Conservation (phyloP, 2,888 invertebrate genomes). For the Pristionchus mayeri region DNA sequence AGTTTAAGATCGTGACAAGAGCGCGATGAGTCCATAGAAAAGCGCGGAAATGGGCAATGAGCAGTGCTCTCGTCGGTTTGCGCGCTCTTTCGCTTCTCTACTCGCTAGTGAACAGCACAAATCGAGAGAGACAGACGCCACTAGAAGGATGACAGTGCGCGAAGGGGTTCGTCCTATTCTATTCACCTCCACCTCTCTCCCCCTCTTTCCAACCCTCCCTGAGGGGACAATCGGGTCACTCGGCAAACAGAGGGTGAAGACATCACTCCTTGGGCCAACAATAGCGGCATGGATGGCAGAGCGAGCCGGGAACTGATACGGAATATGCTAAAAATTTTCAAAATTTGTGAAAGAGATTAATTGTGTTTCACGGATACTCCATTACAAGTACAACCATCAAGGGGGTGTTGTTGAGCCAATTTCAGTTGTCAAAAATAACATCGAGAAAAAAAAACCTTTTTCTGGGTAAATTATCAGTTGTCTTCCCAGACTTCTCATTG, state of each 20-base stretch:
- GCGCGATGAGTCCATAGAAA: background rate
- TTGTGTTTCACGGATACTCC: too few relatives aligned
- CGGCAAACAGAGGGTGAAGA: background rate
- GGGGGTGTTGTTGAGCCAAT: too few relatives aligned
- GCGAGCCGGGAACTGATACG: too few relatives aligned
- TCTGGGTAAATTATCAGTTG: too few relatives aligned
- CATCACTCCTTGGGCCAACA: background rate
- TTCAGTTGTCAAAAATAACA: too few relatives aligned
- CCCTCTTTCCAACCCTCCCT: background rate
- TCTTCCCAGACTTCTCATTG: too few relatives aligned
- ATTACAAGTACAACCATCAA: too few relatives aligned
- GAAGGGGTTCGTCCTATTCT: slow-evolving; percentile 4
- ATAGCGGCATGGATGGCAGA: too few relatives aligned
- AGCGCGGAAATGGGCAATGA: background rate
- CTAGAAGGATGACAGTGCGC: background rate
- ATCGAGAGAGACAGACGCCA: background rate
- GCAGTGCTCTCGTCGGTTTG: background rate
- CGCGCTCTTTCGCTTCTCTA: background rate
- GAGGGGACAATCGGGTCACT: slow-evolving; percentile 34
- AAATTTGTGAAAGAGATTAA: too few relatives aligned
- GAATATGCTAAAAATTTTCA: too few relatives aligned
- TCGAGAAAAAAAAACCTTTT: too few relatives aligned
- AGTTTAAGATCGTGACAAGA: slow-evolving; percentile 25
- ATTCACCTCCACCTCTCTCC: slow-evolving; percentile 6
- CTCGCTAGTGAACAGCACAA: background rate